Percentiles rank a stretch among this genome's conserved stretches.
These are phyloP conservation scores for Catocala nupta DNA, from an alignment of 2,888 invertebrate genomes.

Conservation along the genomic window DNA sequence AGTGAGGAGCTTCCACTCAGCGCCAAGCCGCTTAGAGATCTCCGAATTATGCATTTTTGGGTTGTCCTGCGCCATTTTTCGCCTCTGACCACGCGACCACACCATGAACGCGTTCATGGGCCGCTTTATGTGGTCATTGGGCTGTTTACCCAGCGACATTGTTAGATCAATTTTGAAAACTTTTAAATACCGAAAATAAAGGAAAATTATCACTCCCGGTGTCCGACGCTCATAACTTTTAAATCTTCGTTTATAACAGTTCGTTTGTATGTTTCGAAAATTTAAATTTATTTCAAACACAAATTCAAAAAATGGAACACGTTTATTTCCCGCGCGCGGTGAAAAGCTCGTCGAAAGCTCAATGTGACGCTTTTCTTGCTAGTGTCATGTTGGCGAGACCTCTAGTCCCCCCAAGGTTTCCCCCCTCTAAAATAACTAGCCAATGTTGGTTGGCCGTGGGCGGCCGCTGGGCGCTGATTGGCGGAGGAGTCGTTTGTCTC, in stretches of 20 bases:
- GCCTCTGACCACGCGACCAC: constrained; percentile 95
- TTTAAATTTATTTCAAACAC: constrained; percentile 19
- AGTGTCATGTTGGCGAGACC: constrained; percentile 79
- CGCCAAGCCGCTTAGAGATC: constrained; percentile 94
- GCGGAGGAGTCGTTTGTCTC: constrained; percentile 76
- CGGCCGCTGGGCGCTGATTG: constrained; percentile 80
- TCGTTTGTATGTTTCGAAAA: constrained; percentile 9
- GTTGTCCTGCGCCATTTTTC: constrained; percentile 97
- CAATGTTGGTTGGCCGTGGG: constrained; percentile 80
- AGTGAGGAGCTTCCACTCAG: constrained; percentile 95
- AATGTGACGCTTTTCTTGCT: constrained; percentile 85
- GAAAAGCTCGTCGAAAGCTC: constrained; percentile 85
- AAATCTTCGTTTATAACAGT: constrained; percentile 19
- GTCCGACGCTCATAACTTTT: constrained; percentile 42
- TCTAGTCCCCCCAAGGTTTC: constrained; percentile 58
- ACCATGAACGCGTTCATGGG: constrained; percentile 99
- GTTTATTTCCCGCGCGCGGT: constrained; percentile 71
- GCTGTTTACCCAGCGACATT: constrained; percentile 81
- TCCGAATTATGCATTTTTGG: constrained; percentile 98
- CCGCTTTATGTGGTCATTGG: constrained; percentile 94
- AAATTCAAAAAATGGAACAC: constrained; percentile 45
- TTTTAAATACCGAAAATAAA: constrained; percentile 32
- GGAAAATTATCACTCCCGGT: constrained; percentile 35
- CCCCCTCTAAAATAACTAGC: constrained; percentile 66
- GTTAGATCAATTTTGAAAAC: constrained; percentile 51